Conservation (phyloP, 53 echinoderm and acorn worm species). For the Crossaster papposus region DNA sequence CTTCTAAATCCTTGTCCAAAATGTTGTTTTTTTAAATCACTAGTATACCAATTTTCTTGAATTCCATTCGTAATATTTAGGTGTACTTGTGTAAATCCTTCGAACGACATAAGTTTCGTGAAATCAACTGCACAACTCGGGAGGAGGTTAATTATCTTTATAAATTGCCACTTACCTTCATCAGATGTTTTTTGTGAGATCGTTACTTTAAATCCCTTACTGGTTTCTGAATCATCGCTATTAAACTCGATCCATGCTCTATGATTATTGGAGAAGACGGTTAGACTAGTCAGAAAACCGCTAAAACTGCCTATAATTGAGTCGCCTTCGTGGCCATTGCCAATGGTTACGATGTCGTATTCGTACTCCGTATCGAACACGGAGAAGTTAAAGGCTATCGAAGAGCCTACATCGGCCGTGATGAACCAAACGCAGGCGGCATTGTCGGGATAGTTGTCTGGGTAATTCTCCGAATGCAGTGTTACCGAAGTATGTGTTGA, state of each 20-base stretch:
- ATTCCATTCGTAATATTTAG: neutral
- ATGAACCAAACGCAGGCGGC: constrained; percentile 34
- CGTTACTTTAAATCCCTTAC: constrained; percentile 8
- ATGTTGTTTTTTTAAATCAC: no score
- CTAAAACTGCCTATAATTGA: constrained; percentile 1
- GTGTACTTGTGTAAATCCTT: no score
- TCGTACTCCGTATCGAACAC: constrained; percentile 3
- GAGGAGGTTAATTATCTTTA: no score
- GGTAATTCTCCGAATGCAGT: constrained; percentile 19
- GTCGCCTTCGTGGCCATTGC: constrained; percentile 13
- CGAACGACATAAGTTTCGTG: no score
- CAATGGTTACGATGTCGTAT: constrained; percentile 30
- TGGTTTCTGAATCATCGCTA: constrained; percentile 12
- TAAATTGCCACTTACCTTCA: no score
- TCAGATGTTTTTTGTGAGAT: neutral
- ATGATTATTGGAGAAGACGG: neutral
- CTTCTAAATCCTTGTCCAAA: no score
- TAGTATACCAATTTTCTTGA: neutral
- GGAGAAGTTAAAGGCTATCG: neutral
- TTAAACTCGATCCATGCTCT: constrained; percentile 27
- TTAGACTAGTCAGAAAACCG: neutral
- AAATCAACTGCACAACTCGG: no score
- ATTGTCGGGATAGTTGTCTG: constrained; percentile 26
- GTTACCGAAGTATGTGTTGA: neutral
- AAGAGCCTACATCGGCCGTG: neutral